phyloP scores from a whole-genome alignment of 2,113 vertebrate species.

The Tauraco erythrolophus region DNA sequence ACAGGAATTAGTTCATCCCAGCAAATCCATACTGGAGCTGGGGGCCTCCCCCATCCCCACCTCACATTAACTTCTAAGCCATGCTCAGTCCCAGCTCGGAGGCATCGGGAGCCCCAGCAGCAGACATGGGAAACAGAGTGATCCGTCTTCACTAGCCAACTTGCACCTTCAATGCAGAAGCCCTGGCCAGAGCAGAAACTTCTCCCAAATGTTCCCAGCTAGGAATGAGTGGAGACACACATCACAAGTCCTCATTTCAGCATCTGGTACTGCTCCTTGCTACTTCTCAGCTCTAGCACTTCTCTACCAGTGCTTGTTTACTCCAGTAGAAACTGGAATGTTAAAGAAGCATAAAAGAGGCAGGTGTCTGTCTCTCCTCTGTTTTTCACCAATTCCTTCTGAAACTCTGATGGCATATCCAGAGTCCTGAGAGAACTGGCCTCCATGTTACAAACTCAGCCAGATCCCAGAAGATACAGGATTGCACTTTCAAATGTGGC shows the following conservation, averaged over 20 bases:
- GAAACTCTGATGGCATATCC: not conserved
- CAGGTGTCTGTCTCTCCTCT: not conserved
- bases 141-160: not conserved
- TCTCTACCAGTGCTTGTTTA: not conserved
- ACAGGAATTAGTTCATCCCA: not conserved
- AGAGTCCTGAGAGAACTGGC: not conserved
- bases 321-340: not conserved
- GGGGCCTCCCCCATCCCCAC: not conserved
- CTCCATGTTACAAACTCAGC: not conserved
- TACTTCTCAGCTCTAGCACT: not conserved
- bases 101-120: not conserved
- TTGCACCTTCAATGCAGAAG: not conserved
- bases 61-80: not conserved
- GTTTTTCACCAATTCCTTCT: not conserved
- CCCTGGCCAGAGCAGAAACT: not conserved
- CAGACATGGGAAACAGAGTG: not conserved
- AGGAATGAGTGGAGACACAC: not conserved
- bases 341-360: not conserved
- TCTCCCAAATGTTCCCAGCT: not conserved
- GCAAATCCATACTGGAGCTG: not conserved
- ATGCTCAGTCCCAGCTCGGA: not conserved
- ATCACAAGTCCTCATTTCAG: not conserved
- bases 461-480: not conserved
- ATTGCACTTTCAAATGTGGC: not conserved
- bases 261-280: not conserved